These are phyloP conservation scores for Eupsittula cactorum DNA, from an alignment of 2,113 vertebrate species.

Conservation along the genomic window DNA sequence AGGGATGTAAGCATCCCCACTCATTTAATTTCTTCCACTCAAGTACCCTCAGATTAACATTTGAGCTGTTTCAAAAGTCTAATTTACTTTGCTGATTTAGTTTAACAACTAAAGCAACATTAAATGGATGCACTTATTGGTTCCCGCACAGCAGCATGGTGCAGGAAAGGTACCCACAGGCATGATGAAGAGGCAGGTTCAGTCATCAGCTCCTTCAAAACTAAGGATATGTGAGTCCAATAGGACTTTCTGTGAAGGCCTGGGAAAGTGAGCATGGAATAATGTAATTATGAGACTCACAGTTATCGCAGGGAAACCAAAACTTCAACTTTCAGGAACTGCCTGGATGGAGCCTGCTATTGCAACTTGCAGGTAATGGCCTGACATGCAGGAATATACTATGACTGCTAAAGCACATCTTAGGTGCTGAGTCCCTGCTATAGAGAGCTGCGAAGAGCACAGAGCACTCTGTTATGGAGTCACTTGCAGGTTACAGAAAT, in stretches of 20 bases:
- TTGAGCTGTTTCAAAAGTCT: neutral
- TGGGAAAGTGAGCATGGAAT: neutral
- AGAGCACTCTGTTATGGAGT: neutral
- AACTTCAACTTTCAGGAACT: too few species aligned
- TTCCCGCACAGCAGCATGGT: neutral
- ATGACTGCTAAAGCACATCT: neutral
- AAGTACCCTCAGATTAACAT: neutral
- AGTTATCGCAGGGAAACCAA: neutral
- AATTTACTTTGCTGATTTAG: neutral
- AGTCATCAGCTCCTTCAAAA: neutral
- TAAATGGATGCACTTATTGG: neutral
- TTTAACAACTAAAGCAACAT: neutral
- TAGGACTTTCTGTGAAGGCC: neutral
- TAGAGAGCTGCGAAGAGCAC: neutral
- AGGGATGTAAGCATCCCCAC: neutral
- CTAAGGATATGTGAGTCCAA: neutral
- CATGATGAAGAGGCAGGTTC: neutral
- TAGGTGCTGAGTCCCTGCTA: neutral
- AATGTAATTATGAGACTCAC: neutral
- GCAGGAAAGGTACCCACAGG: neutral
- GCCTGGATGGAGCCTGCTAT: neutral
- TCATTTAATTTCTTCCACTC: neutral
- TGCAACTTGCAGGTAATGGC: neutral
- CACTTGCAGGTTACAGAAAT: neutral
- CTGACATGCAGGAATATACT: accelerated